Percentiles rank a stretch among this genome's conserved stretches.
phyloP scores from a whole-genome alignment of 2,888 invertebrate species.

The Sinodicranocentrus sp. region DNA sequence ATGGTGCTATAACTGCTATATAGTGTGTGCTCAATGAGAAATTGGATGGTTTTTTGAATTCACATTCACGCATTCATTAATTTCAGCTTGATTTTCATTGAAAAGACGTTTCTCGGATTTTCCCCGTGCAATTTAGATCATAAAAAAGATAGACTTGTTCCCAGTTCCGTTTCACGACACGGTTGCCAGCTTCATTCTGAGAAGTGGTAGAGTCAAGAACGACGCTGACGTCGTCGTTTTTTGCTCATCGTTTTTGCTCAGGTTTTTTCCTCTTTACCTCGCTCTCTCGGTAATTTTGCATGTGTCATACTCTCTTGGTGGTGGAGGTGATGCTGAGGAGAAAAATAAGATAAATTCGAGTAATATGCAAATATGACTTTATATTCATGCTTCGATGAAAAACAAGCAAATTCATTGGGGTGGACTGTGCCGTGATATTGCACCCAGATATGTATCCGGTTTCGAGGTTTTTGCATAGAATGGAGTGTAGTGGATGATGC shows the following conservation, averaged over 20 bases:
- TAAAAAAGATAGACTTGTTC: too few species aligned
- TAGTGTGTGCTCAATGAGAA: constrained; percentile 16
- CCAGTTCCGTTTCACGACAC: background rate
- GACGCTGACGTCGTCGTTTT: constrained; percentile 35
- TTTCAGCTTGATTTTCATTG: constrained; percentile 3
- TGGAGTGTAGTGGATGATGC: background rate
- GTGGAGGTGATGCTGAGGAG: too few species aligned
- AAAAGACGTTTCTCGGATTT: constrained; percentile 8
- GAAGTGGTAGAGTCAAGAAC: constrained; percentile 60
- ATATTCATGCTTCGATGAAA: background rate
- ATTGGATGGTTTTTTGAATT: constrained; percentile 9
- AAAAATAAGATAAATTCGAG: too few species aligned
- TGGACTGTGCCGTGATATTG: background rate
- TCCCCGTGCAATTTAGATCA: background rate
- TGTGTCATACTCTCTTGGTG: constrained; percentile 48
- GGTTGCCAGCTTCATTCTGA: constrained; percentile 34
- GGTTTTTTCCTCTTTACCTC: background rate
- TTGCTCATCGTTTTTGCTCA: constrained; percentile 10
- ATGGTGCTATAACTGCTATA: background rate
- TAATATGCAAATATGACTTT: too few species aligned
- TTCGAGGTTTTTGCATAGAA: too few species aligned
- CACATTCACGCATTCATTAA: background rate
- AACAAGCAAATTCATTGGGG: background rate
- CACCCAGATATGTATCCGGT: too few species aligned
- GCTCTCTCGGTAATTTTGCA: constrained; percentile 30